A percentile compares a stretch with the other conserved stretches of the same genome.
These are phyloP conservation scores for Chironomus tentans DNA, from an alignment of 2,888 invertebrate genomes.

Conservation along the genomic window DNA sequence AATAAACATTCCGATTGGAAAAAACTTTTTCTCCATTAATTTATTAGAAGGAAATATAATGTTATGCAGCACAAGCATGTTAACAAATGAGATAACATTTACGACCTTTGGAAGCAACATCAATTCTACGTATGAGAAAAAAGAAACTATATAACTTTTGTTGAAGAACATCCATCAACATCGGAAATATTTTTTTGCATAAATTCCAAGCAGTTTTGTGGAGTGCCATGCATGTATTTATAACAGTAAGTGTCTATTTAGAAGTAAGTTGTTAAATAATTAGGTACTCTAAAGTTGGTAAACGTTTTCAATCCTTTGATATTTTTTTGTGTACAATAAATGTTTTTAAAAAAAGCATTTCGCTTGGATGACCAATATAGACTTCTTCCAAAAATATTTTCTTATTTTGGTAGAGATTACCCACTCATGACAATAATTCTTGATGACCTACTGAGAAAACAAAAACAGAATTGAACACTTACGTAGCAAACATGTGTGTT, in stretches of 20 bases:
- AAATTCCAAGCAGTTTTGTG: background rate
- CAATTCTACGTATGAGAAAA: background rate
- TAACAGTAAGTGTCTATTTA: no score
- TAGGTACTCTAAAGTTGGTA: no score
- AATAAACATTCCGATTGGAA: no score
- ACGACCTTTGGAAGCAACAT: background rate
- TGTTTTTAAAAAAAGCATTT: no score
- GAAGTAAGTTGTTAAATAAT: no score
- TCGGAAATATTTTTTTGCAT: background rate
- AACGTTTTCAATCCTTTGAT: no score
- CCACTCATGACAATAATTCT: background rate
- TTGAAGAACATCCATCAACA: background rate
- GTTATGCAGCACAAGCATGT: background rate
- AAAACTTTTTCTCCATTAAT: background rate
- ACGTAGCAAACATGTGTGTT: conserved; percentile 86
- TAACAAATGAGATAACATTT: background rate
- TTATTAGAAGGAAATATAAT: background rate
- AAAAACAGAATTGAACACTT: conserved; percentile 45
- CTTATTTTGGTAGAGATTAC: background rate
- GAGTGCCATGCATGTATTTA: background rate
- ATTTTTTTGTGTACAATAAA: no score
- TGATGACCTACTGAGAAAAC: background rate
- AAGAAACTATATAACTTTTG: background rate
- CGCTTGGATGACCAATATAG: no score
- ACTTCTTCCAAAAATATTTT: no score